phyloP scores from a whole-genome alignment of 1,140 invertebrate species.

The Drosophila arizonae region DNA sequence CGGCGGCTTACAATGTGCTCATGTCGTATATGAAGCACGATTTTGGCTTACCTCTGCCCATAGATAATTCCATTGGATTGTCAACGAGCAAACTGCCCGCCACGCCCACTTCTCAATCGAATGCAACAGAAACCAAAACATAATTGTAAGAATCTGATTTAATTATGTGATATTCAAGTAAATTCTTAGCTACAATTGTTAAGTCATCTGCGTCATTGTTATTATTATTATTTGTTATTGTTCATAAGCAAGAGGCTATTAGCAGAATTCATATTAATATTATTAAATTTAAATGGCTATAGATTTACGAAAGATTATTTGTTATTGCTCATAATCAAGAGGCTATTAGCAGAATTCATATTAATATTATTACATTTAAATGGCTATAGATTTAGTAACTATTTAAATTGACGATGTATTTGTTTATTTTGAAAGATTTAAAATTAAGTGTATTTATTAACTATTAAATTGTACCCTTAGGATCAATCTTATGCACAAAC shows the following conservation, averaged over 20 bases:
- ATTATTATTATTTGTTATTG: not conserved
- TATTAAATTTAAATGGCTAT: too few species aligned
- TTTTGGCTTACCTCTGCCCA: conserved; percentile 45
- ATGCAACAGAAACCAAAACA: not conserved
- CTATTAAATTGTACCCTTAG: too few species aligned
- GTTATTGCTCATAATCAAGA: conserved; percentile 2
- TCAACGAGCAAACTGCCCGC: too few species aligned
- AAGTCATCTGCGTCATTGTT: not conserved
- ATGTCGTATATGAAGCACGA: conserved; percentile 91
- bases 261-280: not conserved
- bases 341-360: not conserved
- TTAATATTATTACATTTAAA: too few species aligned
- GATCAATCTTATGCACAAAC: too few species aligned
- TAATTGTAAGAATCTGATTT: conserved; percentile 1
- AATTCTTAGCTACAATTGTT: conserved; percentile 9
- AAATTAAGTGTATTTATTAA: conserved; percentile 3
- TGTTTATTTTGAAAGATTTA: not conserved
- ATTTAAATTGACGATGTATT: too few species aligned
- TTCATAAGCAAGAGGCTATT: conserved; percentile 5
- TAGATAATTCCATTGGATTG: conserved; percentile 17
- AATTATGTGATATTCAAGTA: conserved; percentile 21
- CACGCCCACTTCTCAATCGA: not conserved
- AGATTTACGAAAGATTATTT: not conserved
- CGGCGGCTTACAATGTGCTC: conserved; percentile 91
- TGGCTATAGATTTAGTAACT: too few species aligned